Evolutionary conservation across 2,888 invertebrate genomes (phyloP).

Genomic region (Sycophila texana): DNA sequence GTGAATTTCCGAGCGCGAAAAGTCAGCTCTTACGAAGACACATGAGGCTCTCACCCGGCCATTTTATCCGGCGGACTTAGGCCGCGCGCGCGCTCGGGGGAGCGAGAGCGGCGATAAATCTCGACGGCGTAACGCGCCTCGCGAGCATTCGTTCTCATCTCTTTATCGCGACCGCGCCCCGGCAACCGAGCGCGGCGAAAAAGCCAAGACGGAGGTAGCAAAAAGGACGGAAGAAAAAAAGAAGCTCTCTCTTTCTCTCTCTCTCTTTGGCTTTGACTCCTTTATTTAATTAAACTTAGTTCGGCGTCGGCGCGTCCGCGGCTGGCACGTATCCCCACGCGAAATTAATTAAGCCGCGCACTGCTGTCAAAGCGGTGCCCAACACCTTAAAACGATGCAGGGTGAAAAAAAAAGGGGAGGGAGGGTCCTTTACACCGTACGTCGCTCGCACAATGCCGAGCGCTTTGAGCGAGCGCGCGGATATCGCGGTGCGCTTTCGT

Average conservation of each 20-base stretch:
- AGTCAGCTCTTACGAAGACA: constrained; percentile 56
- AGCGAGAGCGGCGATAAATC: constrained; percentile 54
- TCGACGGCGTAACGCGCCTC: constrained; percentile 35
- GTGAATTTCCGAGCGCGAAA: constrained; percentile 55
- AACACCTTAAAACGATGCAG: too few species aligned
- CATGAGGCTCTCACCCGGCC: constrained; percentile 41
- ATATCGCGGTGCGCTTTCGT: neutral
- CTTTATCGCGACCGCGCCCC: constrained; percentile 7
- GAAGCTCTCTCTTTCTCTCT: too few species aligned
- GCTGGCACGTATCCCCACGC: too few species aligned
- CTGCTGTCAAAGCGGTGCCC: too few species aligned
- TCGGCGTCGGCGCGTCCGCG: neutral
- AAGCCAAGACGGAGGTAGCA: neutral
- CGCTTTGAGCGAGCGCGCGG: neutral
- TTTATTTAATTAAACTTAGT: constrained; percentile 40
- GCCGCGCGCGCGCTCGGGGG: constrained; percentile 36
- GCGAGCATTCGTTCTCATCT: constrained; percentile 52
- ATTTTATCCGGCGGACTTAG: constrained; percentile 56
- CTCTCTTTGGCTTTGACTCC: neutral
- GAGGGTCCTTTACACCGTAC: too few species aligned
- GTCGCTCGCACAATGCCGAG: too few species aligned
- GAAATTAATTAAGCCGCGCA: too few species aligned
- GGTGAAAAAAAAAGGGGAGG: too few species aligned
- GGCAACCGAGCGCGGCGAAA: too few species aligned
- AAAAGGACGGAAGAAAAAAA: neutral